Base-by-base conservation (phyloP, 2,113 vertebrate species). In the Miniopterus natalensis region DNA sequence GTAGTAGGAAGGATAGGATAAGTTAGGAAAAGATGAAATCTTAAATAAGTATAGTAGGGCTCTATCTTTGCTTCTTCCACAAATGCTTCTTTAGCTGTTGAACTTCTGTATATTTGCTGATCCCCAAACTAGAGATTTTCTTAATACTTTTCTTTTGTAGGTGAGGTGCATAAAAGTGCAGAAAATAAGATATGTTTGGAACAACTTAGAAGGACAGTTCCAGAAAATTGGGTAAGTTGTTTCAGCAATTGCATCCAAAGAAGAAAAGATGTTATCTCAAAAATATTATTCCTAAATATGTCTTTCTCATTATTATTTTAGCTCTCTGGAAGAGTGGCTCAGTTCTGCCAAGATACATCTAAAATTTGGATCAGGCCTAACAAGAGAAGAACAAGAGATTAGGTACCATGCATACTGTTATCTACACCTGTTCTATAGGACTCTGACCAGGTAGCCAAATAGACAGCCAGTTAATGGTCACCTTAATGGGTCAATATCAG, bases 141-240 rank as follows among this genome's bases (percentile, higher is more conserved):
- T 81, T 94, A 49, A 65, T 66, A 27, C 6, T 97, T 63, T 79
- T 96, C 95, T 96, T 96, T 96, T 96, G 36, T 95, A 99, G 99
- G 98, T 99, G 61, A 98, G 97, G 94, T 98, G 92, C 55, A 97
- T 99, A 91, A 97, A 98, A 87, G 98, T 99, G 40, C 99, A 99
- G 97, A 99, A 98, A 96, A 98, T 99, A 95, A 97, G 97, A 40
- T 99, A 98, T 75, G 97, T 98, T 94, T 99, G 99, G 99, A 98
- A 99, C 96, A 93, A 96, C 74, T 92, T 59, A 45, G 97, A 97
- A 96, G 98, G 98, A 57, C 83, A 97, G 45, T 99, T 99, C 84
- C 98, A 98, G 94, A 99, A 98, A 95, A 94, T 96, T 78, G 99
- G 98, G 99, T 99, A 98, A 98, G 99, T 98, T 95, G 8, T 83